Conservation (phyloP, 30 jellyfish, hydroid and myxozoan species). For the Pelagia noctiluca region DNA sequence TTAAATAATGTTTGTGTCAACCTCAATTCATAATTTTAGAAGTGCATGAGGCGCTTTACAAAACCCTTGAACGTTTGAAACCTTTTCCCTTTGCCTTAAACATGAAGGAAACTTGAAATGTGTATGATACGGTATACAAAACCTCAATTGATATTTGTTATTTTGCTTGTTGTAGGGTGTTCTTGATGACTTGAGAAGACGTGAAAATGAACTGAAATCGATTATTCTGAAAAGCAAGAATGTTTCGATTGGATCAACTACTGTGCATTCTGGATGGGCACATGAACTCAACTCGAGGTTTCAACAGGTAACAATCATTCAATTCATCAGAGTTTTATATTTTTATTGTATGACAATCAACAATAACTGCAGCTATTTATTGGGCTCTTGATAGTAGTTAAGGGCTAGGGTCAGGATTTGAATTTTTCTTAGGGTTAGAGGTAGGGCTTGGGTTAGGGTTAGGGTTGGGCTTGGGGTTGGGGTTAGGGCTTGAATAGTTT, state of each 20-base stretch:
- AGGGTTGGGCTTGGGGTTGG: too few species aligned
- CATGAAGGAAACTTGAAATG: too few species aligned
- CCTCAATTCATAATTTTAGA: too few species aligned
- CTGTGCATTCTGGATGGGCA: slow-evolving; percentile 63
- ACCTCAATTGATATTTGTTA: neutral
- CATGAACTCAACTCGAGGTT: slow-evolving; percentile 50
- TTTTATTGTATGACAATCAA: neutral
- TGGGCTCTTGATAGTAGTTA: neutral
- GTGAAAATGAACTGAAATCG: neutral
- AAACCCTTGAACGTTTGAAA: too few species aligned
- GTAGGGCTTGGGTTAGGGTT: too few species aligned
- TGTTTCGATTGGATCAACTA: slow-evolving; percentile 1
- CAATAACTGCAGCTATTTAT: neutral
- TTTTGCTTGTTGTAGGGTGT: slow-evolving; percentile 26
- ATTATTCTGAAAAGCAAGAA: slow-evolving; percentile 35
- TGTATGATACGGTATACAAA: too few species aligned
- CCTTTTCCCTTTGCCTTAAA: too few species aligned
- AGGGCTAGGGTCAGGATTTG: too few species aligned
- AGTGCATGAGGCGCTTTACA: too few species aligned
- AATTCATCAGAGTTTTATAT: neutral
- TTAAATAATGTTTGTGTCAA: too few species aligned
- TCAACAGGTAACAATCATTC: slow-evolving; percentile 40
- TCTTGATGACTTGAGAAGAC: slow-evolving; percentile 32
- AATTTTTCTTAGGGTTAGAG: too few species aligned
- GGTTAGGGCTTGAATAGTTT: too few species aligned